A percentile compares a stretch with the other conserved stretches of the same genome.
These are phyloP conservation scores for Pongo pygmaeus DNA, from an alignment of 2,113 vertebrate species.

Conservation along the genomic window DNA sequence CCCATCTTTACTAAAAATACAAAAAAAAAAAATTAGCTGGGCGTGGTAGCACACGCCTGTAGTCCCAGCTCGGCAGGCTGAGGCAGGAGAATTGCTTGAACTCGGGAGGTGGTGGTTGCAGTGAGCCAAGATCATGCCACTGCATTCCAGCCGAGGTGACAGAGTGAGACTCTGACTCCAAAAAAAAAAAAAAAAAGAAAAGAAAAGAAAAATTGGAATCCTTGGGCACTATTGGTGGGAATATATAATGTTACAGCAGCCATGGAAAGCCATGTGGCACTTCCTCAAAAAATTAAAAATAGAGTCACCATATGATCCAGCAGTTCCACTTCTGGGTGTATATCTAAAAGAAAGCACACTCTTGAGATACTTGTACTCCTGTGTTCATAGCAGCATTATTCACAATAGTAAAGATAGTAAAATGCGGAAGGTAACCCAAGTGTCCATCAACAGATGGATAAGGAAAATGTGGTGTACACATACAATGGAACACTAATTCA, in stretches of 20 bases:
- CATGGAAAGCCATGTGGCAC: background rate
- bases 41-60: too few species aligned
- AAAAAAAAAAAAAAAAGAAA: background rate
- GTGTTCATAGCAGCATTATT: background rate
- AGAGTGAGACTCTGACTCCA: too few species aligned
- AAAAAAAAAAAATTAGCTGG: too few species aligned
- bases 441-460: background rate
- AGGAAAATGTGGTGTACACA: background rate
- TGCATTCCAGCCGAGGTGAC: too few species aligned
- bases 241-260: background rate
- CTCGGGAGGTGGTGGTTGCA: too few species aligned
- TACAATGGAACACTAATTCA: background rate
- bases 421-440: background rate
- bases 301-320: background rate
- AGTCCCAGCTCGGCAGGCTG: too few species aligned
- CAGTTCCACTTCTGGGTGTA: background rate
- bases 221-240: background rate
- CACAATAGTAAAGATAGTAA: background rate
- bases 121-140: too few species aligned
- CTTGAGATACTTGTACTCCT: background rate
- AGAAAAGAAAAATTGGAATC: background rate
- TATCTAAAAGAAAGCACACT: background rate
- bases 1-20: too few species aligned
- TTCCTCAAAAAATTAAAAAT: background rate
- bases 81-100: too few species aligned